Percentiles rank a stretch among this genome's conserved stretches.
These are phyloP conservation scores for Scrobipalpa atriplicella DNA, from an alignment of 2,888 invertebrate species.

Conservation along the genomic window DNA sequence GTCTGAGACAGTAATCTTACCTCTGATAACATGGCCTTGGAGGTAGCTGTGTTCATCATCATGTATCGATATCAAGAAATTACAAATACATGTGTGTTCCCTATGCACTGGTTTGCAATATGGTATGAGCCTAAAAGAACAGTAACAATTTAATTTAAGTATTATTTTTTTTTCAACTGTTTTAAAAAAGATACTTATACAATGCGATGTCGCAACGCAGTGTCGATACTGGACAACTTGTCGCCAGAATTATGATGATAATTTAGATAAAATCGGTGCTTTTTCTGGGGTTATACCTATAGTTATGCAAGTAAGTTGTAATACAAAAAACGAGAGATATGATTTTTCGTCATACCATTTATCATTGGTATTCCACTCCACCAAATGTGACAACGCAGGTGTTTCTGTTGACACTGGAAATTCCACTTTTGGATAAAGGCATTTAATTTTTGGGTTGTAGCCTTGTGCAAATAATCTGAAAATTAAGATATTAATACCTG, in stretches of 20 bases:
- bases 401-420: slow-evolving; percentile 94
- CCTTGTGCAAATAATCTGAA: slow-evolving; percentile 89
- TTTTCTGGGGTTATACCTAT: too few relatives aligned
- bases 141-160: too few relatives aligned
- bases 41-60: slow-evolving; percentile 81
- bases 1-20: not conserved
- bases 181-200: too few relatives aligned
- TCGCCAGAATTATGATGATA: too few relatives aligned
- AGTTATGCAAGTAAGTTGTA: too few relatives aligned
- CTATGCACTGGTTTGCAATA: not conserved
- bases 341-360: slow-evolving; percentile 84
- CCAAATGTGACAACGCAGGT: slow-evolving; percentile 89
- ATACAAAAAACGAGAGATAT: too few relatives aligned
- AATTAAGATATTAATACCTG: slow-evolving; percentile 24
- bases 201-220: too few relatives aligned
- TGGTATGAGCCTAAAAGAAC: slow-evolving; percentile 21
- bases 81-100: slow-evolving; percentile 18
- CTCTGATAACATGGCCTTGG: slow-evolving; percentile 86
- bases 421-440: slow-evolving; percentile 87
- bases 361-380: slow-evolving; percentile 91
- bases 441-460: slow-evolving; percentile 85
- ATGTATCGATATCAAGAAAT: slow-evolving; percentile 23
- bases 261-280: too few relatives aligned
- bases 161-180: too few relatives aligned
- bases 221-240: too few relatives aligned